Base-by-base conservation (phyloP, 2,888 invertebrate species). In the Netelia inedita region DNA sequence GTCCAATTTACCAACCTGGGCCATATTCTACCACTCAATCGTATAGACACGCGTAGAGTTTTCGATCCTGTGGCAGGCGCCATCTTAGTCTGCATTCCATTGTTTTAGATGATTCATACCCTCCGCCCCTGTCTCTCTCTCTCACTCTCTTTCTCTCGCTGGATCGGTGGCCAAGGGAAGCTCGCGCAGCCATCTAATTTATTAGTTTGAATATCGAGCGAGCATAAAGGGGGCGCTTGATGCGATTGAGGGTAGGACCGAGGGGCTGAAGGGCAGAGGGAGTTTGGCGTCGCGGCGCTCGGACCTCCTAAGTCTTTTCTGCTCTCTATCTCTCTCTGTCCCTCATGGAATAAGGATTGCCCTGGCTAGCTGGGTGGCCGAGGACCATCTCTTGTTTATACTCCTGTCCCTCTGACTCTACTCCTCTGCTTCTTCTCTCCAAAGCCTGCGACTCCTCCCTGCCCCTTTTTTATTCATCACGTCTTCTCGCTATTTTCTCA, bases 81-180 rank as follows among this genome's bases (percentile, higher is more conserved):
- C 93, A 92, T 92, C 90, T 92, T 91, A 91, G 92, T 92, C 93
- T 91, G 92, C 93, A 93, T 93, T 93, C 93, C 93, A 93, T 93
- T 93, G 93, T 93, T 93, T 93, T 92, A 92, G 93, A 93, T 93
- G 93, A 93, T 93, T 93, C 93, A 93, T 93, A 93, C 91, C 89
- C 89, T 89, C 90, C 86, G 79, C 75, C 57, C 28, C 63, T 35
- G 19, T 53, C 35, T 11, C 61, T 53, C 61, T 72, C 79, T 63
- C 28, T 23, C 59, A 8, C 59, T 59, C 59, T 28, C 61, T 53
- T 28, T 69, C 53, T 55, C 53, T 69, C n/a, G 87, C 88, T 87
- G 86, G 82, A 89, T 89, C 88, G 87, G 89, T 89, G 89, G 46
- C 61, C 61, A 68, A 28, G 63, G 89, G 63, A 6, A 16, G 61